Conservation (phyloP, 2,797 vertebrate genomes). For the Enteromius trimaculatus region DNA sequence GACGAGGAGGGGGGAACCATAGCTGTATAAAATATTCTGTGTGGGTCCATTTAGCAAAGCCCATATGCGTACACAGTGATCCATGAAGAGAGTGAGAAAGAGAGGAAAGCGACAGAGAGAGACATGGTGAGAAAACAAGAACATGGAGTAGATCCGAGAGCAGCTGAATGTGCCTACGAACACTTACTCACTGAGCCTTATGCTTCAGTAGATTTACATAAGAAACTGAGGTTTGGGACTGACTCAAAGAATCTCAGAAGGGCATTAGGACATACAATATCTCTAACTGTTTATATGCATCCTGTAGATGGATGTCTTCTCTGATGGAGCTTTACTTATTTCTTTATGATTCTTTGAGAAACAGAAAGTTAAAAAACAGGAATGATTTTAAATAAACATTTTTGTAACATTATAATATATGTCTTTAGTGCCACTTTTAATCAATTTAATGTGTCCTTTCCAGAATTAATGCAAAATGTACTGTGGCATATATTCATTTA, state of each 20-base stretch:
- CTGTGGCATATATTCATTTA: not conserved
- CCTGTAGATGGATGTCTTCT: not conserved
- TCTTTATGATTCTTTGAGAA: not conserved
- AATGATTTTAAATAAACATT: not conserved
- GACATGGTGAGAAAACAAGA: constrained; percentile 26
- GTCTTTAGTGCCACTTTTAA: not conserved
- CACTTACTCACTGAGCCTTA: constrained; percentile 17
- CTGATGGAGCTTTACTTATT: not conserved
- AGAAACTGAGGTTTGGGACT: constrained; percentile 8
- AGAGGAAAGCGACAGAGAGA: not conserved
- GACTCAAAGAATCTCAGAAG: constrained; percentile 17
- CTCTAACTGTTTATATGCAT: not conserved
- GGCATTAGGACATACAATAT: not conserved
- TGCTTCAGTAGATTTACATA: constrained; percentile 42
- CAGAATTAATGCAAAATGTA: constrained; percentile 1
- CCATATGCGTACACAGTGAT: constrained; percentile 70
- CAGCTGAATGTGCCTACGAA: not conserved
- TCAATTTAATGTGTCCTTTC: not conserved
- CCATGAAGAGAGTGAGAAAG: constrained; percentile 65
- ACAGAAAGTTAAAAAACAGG: not conserved
- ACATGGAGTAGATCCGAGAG: not conserved
- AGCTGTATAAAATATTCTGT: constrained; percentile 76
- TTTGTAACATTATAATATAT: not conserved
- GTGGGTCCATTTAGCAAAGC: constrained; percentile 71
- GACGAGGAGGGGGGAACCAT: constrained; percentile 31